phyloP scores from a whole-genome alignment of 2,797 vertebrate genomes.

The Siniperca undulata region DNA sequence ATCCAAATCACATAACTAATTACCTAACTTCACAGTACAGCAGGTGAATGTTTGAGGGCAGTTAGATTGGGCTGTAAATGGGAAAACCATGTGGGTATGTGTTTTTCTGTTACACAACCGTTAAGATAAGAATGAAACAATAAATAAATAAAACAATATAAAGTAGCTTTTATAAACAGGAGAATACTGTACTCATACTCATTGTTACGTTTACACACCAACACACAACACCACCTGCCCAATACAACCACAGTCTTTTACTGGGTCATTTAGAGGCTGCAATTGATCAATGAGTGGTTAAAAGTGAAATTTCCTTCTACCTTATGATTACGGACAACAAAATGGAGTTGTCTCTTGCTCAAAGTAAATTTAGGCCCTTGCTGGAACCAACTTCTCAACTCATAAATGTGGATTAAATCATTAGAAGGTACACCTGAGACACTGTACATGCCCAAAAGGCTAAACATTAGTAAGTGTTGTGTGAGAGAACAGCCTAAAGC shows the following conservation, averaged over 20 bases:
- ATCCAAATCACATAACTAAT: background rate
- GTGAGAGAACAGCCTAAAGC: slow-evolving; percentile 29
- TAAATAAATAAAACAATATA: background rate
- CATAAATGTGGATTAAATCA: slow-evolving; percentile 13
- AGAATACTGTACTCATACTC: background rate
- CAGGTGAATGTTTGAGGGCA: too few species aligned
- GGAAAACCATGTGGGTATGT: background rate
- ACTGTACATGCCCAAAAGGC: slow-evolving; percentile 8
- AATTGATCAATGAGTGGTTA: slow-evolving; percentile 52
- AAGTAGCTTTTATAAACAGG: background rate
- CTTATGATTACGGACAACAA: background rate
- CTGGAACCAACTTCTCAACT: background rate
- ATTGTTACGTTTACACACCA: slow-evolving; percentile 26
- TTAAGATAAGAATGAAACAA: background rate
- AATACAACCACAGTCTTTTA: slow-evolving; percentile 43
- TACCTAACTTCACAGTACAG: background rate
- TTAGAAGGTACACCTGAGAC: slow-evolving; percentile 32
- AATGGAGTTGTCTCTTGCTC: background rate
- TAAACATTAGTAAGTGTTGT: background rate
- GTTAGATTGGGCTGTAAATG: background rate
- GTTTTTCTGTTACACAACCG: background rate
- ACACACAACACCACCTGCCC: slow-evolving; percentile 42
- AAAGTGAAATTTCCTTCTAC: slow-evolving; percentile 17
- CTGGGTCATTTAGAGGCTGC: slow-evolving; percentile 62
- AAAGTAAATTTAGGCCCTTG: background rate